Evolutionary conservation across 2,888 invertebrate genomes (phyloP).

Genomic region (Dione vanillae): DNA sequence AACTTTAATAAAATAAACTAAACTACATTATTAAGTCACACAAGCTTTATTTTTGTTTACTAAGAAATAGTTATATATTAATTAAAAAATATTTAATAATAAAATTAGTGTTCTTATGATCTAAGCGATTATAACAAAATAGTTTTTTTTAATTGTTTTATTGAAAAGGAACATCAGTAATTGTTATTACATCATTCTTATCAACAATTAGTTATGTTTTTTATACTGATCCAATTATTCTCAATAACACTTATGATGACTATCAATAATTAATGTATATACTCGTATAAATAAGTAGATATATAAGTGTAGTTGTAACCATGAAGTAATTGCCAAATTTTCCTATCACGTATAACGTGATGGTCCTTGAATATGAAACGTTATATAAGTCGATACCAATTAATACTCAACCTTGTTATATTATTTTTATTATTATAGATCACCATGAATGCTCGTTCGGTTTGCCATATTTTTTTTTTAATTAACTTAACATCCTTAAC

Average conservation of each 20-base stretch:
- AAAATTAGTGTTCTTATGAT: no score
- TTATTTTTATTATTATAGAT: constrained; percentile 50
- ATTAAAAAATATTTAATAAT: no score
- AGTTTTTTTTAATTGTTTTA: no score
- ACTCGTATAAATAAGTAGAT: background rate
- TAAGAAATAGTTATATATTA: no score
- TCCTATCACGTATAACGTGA: constrained; percentile 65
- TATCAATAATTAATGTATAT: background rate
- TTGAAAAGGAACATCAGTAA: no score
- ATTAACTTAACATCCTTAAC: background rate
- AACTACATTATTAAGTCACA: no score
- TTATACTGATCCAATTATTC: constrained; percentile 14
- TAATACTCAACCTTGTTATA: constrained; percentile 61
- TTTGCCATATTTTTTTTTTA: background rate
- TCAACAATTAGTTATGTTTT: background rate
- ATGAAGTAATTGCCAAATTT: constrained; percentile 57
- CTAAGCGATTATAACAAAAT: no score
- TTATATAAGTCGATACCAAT: constrained; percentile 51
- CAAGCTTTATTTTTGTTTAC: no score
- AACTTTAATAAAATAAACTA: no score
- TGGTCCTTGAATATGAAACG: constrained; percentile 53
- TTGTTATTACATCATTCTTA: no score
- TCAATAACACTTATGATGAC: constrained; percentile 6
- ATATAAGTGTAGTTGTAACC: constrained; percentile 7
- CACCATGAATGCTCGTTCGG: background rate